A percentile compares a stretch with the other conserved stretches of the same genome.
Evolutionary conservation across 2,113 vertebrate species (phyloP).

Genomic region (Ptilonorhynchus violaceus): DNA sequence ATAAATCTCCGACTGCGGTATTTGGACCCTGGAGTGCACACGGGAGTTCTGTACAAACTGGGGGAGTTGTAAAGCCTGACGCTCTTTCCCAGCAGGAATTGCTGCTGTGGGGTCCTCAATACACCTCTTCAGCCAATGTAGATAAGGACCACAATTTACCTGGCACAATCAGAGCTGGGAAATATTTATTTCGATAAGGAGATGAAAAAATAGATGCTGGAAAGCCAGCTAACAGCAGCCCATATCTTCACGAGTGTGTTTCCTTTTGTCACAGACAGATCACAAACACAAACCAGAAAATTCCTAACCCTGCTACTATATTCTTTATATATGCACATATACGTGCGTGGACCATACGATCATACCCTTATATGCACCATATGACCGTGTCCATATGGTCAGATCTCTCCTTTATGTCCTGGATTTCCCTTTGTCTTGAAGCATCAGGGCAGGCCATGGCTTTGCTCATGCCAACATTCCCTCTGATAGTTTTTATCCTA

Average conservation of each 20-base stretch:
- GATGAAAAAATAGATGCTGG: background rate
- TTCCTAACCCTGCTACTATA: background rate
- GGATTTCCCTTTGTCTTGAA: background rate
- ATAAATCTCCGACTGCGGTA: background rate
- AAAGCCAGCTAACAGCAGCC: background rate
- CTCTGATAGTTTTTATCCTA: background rate
- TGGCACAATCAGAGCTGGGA: background rate
- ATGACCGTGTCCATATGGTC: no score
- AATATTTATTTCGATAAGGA: background rate
- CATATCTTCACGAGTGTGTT: background rate
- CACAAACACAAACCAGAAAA: background rate
- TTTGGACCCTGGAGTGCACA: background rate
- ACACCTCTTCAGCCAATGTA: background rate
- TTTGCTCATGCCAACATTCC: background rate
- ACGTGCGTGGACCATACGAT: no score
- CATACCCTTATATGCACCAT: no score
- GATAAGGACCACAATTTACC: background rate
- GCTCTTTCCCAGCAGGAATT: background rate
- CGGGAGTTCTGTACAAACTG: background rate
- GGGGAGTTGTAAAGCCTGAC: background rate
- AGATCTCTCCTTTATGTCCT: background rate
- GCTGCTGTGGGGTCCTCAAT: background rate
- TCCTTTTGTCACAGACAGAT: background rate
- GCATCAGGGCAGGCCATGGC: no score
- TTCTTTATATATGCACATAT: background rate